Evolutionary conservation across 2,888 invertebrate genomes (phyloP).

Genomic region (Hirtodrosophila duncani): DNA sequence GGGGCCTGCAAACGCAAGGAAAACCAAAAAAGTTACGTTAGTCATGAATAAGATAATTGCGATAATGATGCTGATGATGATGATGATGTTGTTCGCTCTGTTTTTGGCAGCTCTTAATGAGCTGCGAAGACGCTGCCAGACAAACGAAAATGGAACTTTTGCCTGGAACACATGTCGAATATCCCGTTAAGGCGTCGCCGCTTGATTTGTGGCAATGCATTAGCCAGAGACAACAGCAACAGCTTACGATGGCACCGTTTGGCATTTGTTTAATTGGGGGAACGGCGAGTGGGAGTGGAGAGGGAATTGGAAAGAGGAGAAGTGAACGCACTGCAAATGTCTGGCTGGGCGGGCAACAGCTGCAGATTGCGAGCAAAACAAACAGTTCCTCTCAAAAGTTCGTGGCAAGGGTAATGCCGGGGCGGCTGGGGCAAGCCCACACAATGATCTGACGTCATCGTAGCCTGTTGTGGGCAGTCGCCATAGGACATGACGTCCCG

Average conservation of each 20-base stretch:
- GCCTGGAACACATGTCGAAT: conserved; percentile 32
- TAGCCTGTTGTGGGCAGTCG: conserved; percentile 34
- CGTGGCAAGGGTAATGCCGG: not conserved
- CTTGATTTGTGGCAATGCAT: conserved; percentile 45
- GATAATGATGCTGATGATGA: not conserved
- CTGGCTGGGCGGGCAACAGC: too few species aligned
- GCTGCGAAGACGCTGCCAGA: conserved; percentile 50
- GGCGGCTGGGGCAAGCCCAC: conserved; percentile 25
- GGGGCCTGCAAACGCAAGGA: conserved; percentile 86
- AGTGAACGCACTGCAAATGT: conserved; percentile 44
- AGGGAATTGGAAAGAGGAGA: conserved; percentile 1
- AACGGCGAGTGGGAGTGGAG: not conserved
- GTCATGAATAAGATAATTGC: conserved; percentile 38
- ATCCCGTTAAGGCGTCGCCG: conserved; percentile 22
- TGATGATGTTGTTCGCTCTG: conserved; percentile 15
- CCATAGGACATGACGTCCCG: conserved; percentile 58
- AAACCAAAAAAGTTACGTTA: conserved; percentile 52
- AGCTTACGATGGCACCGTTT: conserved; percentile 10
- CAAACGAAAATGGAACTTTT: conserved; percentile 36
- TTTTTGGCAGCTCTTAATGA: conserved; percentile 59
- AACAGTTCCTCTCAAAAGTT: conserved; percentile 43
- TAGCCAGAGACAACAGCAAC: conserved; percentile 17
- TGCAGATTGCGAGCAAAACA: conserved; percentile 47
- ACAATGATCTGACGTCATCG: conserved; percentile 32
- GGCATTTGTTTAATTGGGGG: conserved; percentile 25